Conservation (phyloP, 2,113 vertebrate species). For the Pteropus alecto region DNA sequence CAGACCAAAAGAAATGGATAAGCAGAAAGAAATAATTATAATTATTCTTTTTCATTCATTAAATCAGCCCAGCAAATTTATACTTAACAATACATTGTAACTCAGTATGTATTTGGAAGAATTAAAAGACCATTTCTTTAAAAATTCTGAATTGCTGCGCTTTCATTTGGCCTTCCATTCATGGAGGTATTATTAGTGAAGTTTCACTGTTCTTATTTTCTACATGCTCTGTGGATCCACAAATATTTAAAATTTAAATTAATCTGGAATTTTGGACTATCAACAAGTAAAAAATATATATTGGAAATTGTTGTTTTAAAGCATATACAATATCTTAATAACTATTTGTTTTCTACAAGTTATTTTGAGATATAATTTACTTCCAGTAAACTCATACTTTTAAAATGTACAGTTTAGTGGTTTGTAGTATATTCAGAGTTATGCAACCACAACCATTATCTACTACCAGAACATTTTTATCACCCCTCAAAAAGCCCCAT, state of each 20-base stretch:
- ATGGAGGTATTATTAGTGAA: neutral
- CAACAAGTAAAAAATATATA: neutral
- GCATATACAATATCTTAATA: neutral
- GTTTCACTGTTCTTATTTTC: neutral
- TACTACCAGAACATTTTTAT: neutral
- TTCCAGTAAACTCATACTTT: neutral
- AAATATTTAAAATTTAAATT: conserved; percentile 28
- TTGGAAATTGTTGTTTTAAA: neutral
- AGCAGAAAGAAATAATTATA: neutral
- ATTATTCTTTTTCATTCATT: neutral
- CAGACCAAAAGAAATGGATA: neutral
- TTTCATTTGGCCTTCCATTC: neutral
- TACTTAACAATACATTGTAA: neutral
- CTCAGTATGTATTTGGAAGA: neutral
- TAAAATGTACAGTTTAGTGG: neutral
- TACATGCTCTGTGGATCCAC: neutral
- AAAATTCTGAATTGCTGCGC: neutral
- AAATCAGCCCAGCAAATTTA: neutral
- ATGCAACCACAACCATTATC: neutral
- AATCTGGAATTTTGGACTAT: neutral
- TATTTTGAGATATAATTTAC: neutral
- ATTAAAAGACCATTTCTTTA: neutral
- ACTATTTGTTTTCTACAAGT: neutral
- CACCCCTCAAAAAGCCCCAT: neutral
- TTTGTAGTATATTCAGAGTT: neutral